Conservation (phyloP, 2,888 invertebrate genomes). For the Cheilosia vernalis region DNA sequence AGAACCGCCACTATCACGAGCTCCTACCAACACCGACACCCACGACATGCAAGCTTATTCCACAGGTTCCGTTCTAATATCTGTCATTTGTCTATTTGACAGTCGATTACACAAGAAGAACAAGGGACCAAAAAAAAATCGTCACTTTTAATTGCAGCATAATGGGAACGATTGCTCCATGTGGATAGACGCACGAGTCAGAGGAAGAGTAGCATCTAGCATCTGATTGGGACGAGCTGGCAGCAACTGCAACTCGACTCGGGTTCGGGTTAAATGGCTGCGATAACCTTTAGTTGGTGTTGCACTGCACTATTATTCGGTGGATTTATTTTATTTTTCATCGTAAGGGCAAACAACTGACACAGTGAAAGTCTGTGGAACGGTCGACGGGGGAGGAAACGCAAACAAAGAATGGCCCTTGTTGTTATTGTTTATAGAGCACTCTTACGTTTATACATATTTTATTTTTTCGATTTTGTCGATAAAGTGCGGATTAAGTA, state of each 20-base stretch:
- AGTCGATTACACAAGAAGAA: slow-evolving; percentile 50
- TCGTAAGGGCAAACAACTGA: slow-evolving; percentile 50
- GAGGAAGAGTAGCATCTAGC: slow-evolving; percentile 41
- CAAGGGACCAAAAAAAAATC: slow-evolving; percentile 12
- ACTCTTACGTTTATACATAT: not conserved
- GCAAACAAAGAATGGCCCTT: slow-evolving; percentile 38
- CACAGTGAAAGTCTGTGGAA: not conserved
- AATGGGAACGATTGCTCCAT: slow-evolving; percentile 63
- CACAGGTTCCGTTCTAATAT: slow-evolving; percentile 1
- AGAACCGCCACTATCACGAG: not conserved
- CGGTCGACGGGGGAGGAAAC: not conserved
- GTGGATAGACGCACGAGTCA: slow-evolving; percentile 1
- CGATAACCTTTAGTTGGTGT: slow-evolving; percentile 51
- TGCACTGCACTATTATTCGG: slow-evolving; percentile 36
- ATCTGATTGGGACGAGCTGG: slow-evolving; percentile 11
- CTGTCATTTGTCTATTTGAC: slow-evolving; percentile 54
- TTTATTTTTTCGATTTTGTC: slow-evolving; percentile 30
- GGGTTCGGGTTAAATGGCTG: slow-evolving; percentile 38
- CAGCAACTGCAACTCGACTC: slow-evolving; percentile 14
- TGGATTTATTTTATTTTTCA: slow-evolving; percentile 64
- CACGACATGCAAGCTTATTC: slow-evolving; percentile 1
- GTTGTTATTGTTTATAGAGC: slow-evolving; percentile 36
- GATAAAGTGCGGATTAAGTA: slow-evolving; percentile 25
- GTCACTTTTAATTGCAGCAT: slow-evolving; percentile 64
- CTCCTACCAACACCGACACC: slow-evolving; percentile 3